Evolutionary conservation across 2,888 invertebrate species (phyloP).

Genomic region (Helobdella robusta): DNA sequence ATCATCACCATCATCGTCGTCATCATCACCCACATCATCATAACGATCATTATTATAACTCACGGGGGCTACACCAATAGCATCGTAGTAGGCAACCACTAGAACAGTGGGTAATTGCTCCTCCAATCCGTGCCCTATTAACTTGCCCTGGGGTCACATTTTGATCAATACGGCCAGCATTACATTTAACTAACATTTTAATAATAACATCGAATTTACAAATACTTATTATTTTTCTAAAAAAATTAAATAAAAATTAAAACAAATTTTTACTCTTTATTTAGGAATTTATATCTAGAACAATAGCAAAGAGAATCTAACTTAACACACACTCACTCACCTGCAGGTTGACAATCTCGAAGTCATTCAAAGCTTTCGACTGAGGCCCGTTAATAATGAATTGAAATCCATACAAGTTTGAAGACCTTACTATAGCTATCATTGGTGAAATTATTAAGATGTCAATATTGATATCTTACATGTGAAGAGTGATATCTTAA

Average conservation of each 20-base stretch:
- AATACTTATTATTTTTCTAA: background rate
- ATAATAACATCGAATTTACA: background rate
- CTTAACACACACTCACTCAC: too few relatives aligned
- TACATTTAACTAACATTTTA: background rate
- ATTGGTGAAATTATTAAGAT: too few relatives aligned
- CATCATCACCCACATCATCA: too few relatives aligned
- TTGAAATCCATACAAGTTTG: conserved; percentile 91
- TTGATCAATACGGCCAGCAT: too few relatives aligned
- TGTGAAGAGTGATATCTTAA: too few relatives aligned
- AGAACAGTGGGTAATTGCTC: conserved; percentile 74
- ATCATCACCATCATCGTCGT: too few relatives aligned
- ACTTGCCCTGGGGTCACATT: conserved; percentile 48
- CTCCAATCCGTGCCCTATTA: conserved; percentile 61
- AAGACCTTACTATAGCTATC: conserved; percentile 72
- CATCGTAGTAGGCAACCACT: conserved; percentile 84
- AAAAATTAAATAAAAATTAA: background rate
- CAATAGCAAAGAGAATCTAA: background rate
- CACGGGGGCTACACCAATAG: conserved; percentile 79
- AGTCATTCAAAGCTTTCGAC: conserved; percentile 63
- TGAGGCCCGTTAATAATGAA: conserved; percentile 70
- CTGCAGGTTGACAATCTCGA: conserved; percentile 69
- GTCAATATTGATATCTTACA: too few relatives aligned
- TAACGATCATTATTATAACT: too few relatives aligned
- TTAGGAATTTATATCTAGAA: background rate
- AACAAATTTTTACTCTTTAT: background rate